Conservation (phyloP, 2,888 invertebrate species). For the Endomychus coccineus region DNA sequence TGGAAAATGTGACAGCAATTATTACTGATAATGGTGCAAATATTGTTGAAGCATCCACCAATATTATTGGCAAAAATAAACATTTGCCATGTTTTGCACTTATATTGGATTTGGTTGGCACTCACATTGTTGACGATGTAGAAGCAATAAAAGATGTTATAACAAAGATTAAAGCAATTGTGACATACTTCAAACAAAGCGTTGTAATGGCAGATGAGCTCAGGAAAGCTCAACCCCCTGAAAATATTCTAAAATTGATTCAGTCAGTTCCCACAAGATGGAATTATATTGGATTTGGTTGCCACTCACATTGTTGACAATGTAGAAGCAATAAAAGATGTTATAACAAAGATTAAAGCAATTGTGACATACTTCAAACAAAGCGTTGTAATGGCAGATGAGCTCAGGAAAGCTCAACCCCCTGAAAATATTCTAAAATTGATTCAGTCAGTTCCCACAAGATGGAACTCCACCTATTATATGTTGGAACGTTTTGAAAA, state of each 20-base stretch:
- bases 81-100: slow-evolving; percentile 24
- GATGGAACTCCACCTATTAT: slow-evolving; percentile 9
- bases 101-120: slow-evolving; percentile 1
- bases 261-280: no score
- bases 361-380: slow-evolving; percentile 8
- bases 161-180: slow-evolving; percentile 3
- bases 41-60: slow-evolving; percentile 18
- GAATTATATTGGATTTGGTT: slow-evolving; percentile 8
- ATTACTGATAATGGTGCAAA: slow-evolving; percentile 22
- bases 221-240: neutral
- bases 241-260: slow-evolving; percentile 4
- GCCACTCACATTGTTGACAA: slow-evolving; percentile 1
- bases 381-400: slow-evolving; percentile 3
- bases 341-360: slow-evolving; percentile 1
- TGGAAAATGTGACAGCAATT: slow-evolving; percentile 19
- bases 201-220: slow-evolving; percentile 4
- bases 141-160: neutral
- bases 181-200: slow-evolving; percentile 6
- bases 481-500: slow-evolving; percentile 5
- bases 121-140: neutral
- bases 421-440: slow-evolving; percentile 2
- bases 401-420: slow-evolving; percentile 1
- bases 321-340: neutral
- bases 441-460: slow-evolving; percentile 6
- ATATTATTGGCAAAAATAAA: slow-evolving; percentile 18